Percentiles rank a stretch among this genome's conserved stretches.
phyloP scores from a whole-genome alignment of 1,140 invertebrate species.

The Lepidurus arcticus region DNA sequence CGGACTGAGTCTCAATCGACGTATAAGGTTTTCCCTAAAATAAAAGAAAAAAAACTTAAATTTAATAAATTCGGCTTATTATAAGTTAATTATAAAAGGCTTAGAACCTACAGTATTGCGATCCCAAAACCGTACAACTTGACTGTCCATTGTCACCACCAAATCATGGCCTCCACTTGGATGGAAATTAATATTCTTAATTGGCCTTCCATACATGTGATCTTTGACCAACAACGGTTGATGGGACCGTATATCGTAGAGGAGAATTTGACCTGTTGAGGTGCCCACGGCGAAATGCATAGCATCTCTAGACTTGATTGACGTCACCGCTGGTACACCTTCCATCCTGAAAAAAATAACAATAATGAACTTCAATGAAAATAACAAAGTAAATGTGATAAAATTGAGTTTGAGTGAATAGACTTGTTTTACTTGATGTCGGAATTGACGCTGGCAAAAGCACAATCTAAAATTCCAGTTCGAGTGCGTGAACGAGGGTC shows the following conservation, averaged over 20 bases:
- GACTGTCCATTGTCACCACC: slow-evolving; percentile 85
- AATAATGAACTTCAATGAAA: not conserved
- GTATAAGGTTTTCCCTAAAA: slow-evolving; percentile 85
- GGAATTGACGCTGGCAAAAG: slow-evolving; percentile 59
- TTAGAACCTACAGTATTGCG: slow-evolving; percentile 65
- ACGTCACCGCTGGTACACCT: slow-evolving; percentile 68
- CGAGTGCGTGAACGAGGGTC: slow-evolving; percentile 73
- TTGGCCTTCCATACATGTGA: slow-evolving; percentile 88
- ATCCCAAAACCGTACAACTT: slow-evolving; percentile 93
- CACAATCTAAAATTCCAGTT: slow-evolving; percentile 79
- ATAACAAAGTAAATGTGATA: not conserved
- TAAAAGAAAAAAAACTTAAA: slow-evolving; percentile 38
- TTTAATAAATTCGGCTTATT: slow-evolving; percentile 5
- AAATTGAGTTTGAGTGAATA: slow-evolving; percentile 11
- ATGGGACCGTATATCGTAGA: slow-evolving; percentile 90
- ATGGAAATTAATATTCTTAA: slow-evolving; percentile 84
- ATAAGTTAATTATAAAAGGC: not conserved
- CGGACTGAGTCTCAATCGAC: slow-evolving; percentile 75
- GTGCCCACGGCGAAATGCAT: slow-evolving; percentile 87
- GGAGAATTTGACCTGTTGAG: slow-evolving; percentile 80
- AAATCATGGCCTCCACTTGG: slow-evolving; percentile 59
- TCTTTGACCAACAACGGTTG: slow-evolving; percentile 88
- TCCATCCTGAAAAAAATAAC: slow-evolving; percentile 50
- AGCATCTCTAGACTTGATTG: slow-evolving; percentile 72
- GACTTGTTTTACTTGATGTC: slow-evolving; percentile 51